phyloP scores from a whole-genome alignment of 1,140 invertebrate species.

The Sogatella furcifera region DNA sequence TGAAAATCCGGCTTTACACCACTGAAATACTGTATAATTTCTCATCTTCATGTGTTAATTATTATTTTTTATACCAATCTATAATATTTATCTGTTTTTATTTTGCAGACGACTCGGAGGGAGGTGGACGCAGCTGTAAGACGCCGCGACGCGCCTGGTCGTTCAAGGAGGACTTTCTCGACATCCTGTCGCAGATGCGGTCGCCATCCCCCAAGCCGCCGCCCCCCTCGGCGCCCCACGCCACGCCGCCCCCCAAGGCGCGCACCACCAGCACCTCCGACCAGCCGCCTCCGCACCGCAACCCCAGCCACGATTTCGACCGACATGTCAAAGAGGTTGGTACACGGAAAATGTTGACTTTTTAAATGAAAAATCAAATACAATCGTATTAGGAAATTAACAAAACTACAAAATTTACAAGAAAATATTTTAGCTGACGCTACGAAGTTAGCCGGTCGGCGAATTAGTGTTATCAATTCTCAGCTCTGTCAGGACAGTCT shows the following conservation, averaged over 20 bases:
- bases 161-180: slow-evolving; percentile 84
- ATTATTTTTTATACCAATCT: not conserved
- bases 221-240: slow-evolving; percentile 33
- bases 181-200: slow-evolving; percentile 77
- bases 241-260: slow-evolving; percentile 32
- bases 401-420: too few species aligned
- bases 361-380: too few species aligned
- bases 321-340: slow-evolving; percentile 49
- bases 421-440: too few species aligned
- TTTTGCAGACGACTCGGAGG: slow-evolving; percentile 12
- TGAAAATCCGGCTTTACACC: too few species aligned
- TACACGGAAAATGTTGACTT: too few species aligned
- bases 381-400: too few species aligned
- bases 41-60: too few species aligned
- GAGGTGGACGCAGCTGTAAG: slow-evolving; percentile 48
- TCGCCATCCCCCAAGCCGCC: slow-evolving; percentile 39
- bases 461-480: too few species aligned
- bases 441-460: too few species aligned
- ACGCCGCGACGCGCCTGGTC: slow-evolving; percentile 72
- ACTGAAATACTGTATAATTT: too few species aligned
- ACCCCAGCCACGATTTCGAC: slow-evolving; percentile 45
- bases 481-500: too few species aligned
- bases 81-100: slow-evolving; percentile 1
- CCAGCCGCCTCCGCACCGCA: slow-evolving; percentile 31
- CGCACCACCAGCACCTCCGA: slow-evolving; percentile 32